Percentiles rank a stretch among this genome's conserved stretches.
These are phyloP conservation scores for Glyptemys insculpta DNA, from an alignment of 2,797 vertebrate species.

Conservation along the genomic window DNA sequence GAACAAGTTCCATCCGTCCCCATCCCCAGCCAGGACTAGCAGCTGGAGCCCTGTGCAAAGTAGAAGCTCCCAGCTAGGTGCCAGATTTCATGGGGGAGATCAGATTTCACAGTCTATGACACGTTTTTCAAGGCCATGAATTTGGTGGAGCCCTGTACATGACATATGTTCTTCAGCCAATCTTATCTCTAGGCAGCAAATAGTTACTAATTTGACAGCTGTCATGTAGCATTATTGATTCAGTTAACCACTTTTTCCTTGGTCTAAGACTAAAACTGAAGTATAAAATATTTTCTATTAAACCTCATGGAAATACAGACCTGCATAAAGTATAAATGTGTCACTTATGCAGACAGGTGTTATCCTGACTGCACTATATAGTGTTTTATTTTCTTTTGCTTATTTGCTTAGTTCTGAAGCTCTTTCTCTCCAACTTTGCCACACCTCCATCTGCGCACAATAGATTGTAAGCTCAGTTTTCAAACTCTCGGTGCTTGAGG, in stretches of 20 bases:
- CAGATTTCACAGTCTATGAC: no score
- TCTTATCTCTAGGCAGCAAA: constrained; percentile 56
- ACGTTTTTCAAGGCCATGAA: no score
- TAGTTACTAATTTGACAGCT: constrained; percentile 57
- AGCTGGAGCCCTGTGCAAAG: no score
- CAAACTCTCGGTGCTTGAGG: neutral
- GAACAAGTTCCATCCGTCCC: no score
- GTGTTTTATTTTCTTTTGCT: neutral
- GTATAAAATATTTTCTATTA: constrained; percentile 31
- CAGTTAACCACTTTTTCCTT: constrained; percentile 49
- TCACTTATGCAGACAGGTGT: neutral
- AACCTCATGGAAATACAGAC: constrained; percentile 5
- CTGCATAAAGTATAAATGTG: constrained; percentile 18
- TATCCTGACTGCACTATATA: neutral
- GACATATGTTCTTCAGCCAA: constrained; percentile 54
- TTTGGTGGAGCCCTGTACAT: neutral
- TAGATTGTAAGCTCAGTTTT: accelerated
- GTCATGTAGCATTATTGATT: constrained; percentile 60
- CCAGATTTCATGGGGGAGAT: no score
- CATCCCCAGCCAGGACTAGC: no score
- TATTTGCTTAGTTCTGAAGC: constrained; percentile 27
- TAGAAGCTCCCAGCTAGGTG: no score
- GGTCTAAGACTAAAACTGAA: constrained; percentile 30
- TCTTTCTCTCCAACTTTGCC: constrained; percentile 1
- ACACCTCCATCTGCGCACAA: neutral